phyloP scores from a whole-genome alignment of 2,113 vertebrate genomes.

The Struthio camelus region DNA sequence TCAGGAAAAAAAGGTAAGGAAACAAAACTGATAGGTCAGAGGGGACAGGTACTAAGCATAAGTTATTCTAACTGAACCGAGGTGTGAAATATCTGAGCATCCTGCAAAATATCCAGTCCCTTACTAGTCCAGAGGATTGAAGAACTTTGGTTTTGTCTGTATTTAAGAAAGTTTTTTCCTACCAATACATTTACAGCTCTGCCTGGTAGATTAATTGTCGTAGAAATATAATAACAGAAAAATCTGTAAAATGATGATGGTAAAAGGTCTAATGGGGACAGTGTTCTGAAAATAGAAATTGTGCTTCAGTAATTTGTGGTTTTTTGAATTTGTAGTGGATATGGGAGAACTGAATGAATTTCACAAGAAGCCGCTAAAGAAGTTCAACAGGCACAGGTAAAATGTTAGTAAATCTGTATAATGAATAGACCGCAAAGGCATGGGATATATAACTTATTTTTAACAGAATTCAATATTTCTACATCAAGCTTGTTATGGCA shows the following conservation, averaged over 20 bases:
- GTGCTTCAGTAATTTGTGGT: not conserved
- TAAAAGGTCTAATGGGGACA: not conserved
- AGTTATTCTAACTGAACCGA: not conserved
- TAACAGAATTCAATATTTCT: not conserved
- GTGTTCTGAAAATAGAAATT: not conserved
- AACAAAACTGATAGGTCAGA: fast-evolving
- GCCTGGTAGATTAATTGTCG: not conserved
- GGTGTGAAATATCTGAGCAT: not conserved
- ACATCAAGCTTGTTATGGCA: not conserved
- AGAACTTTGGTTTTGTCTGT: not conserved
- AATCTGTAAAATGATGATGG: not conserved
- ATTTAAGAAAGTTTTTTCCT: not conserved
- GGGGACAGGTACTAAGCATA: fast-evolving
- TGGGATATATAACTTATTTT: not conserved
- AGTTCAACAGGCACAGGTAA: not conserved
- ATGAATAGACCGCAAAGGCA: not conserved
- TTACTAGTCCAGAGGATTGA: not conserved
- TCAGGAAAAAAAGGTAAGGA: not conserved
- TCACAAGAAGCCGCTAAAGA: not conserved
- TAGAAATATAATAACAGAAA: not conserved
- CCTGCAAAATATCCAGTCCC: not conserved
- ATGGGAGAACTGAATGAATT: not conserved
- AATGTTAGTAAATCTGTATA: not conserved
- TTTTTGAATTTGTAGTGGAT: not conserved
- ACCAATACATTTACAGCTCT: not conserved